These are phyloP conservation scores for Palythoa heliodiscus DNA, from an alignment of 92 coral and sea anemone genomes.

Conservation along the genomic window DNA sequence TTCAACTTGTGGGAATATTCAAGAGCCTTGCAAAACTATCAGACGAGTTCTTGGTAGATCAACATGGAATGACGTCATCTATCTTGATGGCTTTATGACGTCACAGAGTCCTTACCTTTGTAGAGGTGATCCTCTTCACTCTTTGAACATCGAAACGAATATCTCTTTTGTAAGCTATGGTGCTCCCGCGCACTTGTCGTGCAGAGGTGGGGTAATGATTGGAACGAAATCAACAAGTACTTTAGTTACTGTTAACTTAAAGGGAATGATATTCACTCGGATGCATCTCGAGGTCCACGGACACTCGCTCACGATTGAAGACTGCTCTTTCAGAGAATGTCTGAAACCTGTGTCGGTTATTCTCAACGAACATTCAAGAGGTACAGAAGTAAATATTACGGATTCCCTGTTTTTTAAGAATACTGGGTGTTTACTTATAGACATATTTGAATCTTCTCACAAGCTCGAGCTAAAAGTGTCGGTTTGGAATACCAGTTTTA, in stretches of 20 bases:
- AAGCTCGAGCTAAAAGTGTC: not conserved
- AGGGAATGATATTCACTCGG: constrained; percentile 4
- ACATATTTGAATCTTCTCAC: not conserved
- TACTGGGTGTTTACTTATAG: not conserved
- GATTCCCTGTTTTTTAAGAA: not conserved
- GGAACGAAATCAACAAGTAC: not conserved
- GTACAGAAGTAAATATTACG: constrained; percentile 5
- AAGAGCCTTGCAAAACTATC: constrained; percentile 21
- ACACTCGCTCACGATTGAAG: constrained; percentile 18
- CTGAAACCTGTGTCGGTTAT: constrained; percentile 14
- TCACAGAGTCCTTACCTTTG: constrained; percentile 18
- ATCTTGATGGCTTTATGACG: constrained; percentile 30
- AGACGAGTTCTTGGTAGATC: not conserved
- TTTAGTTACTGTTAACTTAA: constrained; percentile 9
- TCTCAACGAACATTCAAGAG: not conserved
- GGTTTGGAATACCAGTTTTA: constrained; percentile 14
- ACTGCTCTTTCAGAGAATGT: constrained; percentile 26
- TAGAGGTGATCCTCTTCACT: not conserved
- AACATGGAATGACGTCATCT: constrained; percentile 22
- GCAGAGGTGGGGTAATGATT: not conserved
- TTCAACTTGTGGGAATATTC: constrained; percentile 9
- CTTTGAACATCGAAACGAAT: constrained; percentile 6
- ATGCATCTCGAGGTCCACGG: constrained; percentile 21
- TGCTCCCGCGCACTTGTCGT: constrained; percentile 11
- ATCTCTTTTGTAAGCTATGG: constrained; percentile 2